Conservation (phyloP, 2,797 vertebrate genomes). For the Notoglanidium macrostoma region DNA sequence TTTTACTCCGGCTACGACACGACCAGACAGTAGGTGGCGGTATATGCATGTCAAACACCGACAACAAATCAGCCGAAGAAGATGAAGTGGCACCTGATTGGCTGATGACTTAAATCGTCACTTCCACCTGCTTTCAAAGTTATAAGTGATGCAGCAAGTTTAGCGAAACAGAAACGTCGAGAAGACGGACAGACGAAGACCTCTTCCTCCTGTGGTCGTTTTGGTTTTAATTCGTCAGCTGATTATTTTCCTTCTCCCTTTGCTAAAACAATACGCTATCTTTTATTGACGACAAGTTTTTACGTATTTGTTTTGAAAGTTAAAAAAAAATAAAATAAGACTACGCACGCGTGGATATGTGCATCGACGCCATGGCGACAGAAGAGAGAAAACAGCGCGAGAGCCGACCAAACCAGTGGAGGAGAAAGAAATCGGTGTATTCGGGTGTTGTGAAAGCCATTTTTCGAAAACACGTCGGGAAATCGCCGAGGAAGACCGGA, state of each 20-base stretch:
- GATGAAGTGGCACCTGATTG: constrained; percentile 22
- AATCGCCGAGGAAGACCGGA: neutral
- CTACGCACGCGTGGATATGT: constrained; percentile 59
- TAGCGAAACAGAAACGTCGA: neutral
- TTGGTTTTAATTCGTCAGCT: rapidly evolving
- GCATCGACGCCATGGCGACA: constrained; percentile 56
- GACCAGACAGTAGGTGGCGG: neutral
- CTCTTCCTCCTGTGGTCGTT: rapidly evolving
- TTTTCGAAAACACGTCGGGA: constrained; percentile 26
- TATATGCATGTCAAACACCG: neutral
- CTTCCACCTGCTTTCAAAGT: neutral
- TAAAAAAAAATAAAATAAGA: too few species aligned
- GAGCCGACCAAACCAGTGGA: neutral
- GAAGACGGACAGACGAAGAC: rapidly evolving
- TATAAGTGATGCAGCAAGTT: neutral
- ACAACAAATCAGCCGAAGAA: neutral
- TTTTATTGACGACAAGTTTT: neutral
- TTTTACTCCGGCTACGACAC: neutral
- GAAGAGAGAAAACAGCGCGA: constrained; percentile 36
- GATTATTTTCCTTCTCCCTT: neutral
- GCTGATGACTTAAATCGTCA: constrained; percentile 17
- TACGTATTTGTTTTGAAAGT: neutral
- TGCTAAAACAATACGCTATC: neutral
- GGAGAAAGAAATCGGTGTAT: constrained; percentile 20
- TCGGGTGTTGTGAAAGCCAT: neutral